These are phyloP conservation scores for Sebastes flavidus DNA, from an alignment of 2,797 vertebrate genomes.

Conservation along the genomic window DNA sequence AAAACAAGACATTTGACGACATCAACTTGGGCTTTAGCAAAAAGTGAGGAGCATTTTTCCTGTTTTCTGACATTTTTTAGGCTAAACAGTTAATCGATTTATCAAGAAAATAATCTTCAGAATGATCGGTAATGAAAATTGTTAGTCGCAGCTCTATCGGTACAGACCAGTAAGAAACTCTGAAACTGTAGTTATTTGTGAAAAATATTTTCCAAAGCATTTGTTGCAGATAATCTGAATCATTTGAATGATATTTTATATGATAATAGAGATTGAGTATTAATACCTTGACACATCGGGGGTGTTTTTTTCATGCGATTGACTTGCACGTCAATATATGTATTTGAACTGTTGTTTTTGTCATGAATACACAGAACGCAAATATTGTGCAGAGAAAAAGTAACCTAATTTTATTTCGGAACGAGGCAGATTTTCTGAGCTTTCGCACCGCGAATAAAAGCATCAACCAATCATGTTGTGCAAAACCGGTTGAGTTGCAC, in stretches of 20 bases:
- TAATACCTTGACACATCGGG: no score
- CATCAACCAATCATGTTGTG: no score
- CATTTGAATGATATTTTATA: not conserved
- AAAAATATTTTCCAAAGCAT: not conserved
- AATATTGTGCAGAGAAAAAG: no score
- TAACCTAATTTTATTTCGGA: no score
- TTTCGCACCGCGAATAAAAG: no score
- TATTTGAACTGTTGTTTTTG: no score
- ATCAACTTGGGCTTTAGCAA: not conserved
- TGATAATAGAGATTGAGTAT: not conserved
- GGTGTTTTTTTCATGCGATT: no score
- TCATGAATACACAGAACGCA: no score
- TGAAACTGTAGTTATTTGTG: not conserved
- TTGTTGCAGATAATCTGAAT: not conserved
- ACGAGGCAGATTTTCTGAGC: no score
- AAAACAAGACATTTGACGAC: not conserved
- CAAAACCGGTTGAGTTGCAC: no score
- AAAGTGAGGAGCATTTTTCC: not conserved
- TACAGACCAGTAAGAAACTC: not conserved
- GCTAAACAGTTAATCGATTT: not conserved
- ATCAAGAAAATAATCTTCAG: not conserved
- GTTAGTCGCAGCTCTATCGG: not conserved
- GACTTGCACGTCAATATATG: accelerated
- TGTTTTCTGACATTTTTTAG: not conserved
- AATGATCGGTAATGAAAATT: not conserved